Conservation (phyloP, 1,140 invertebrate genomes). For the Trichonephila clavipes region DNA sequence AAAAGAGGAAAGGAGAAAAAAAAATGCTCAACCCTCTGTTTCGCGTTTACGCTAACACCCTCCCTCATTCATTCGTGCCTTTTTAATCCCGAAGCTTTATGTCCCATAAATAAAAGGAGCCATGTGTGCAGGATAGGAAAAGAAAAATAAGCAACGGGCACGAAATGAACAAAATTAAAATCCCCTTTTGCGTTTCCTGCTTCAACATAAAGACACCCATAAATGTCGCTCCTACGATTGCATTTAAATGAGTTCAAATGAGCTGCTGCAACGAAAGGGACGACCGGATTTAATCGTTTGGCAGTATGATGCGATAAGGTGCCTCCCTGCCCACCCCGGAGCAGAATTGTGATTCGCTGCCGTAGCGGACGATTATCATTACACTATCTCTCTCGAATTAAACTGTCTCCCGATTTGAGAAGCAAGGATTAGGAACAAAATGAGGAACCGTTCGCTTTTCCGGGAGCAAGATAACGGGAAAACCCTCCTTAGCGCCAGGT, state of each 20-base stretch:
- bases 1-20: background rate
- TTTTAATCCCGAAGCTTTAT: constrained; percentile 69
- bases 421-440: constrained; percentile 73
- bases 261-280: constrained; percentile 53
- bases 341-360: constrained; percentile 67
- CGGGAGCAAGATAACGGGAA: constrained; percentile 64
- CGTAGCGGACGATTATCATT: constrained; percentile 66
- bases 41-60: background rate
- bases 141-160: constrained; percentile 55
- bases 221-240: constrained; percentile 64
- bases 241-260: constrained; percentile 74
- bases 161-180: constrained; percentile 75
- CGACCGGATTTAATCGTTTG: constrained; percentile 71
- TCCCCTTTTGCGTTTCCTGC: background rate
- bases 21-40: background rate
- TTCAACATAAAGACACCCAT: background rate
- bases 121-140: background rate
- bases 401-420: constrained; percentile 71
- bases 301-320: constrained; percentile 56
- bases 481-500: constrained; percentile 20
- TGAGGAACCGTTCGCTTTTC: constrained; percentile 25
- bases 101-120: constrained; percentile 70
- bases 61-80: constrained; percentile 12
- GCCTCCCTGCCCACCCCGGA: background rate
- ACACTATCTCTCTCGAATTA: constrained; percentile 75